Base-by-base conservation (phyloP, 1,140 invertebrate genomes). In the Danaus melanippus region DNA sequence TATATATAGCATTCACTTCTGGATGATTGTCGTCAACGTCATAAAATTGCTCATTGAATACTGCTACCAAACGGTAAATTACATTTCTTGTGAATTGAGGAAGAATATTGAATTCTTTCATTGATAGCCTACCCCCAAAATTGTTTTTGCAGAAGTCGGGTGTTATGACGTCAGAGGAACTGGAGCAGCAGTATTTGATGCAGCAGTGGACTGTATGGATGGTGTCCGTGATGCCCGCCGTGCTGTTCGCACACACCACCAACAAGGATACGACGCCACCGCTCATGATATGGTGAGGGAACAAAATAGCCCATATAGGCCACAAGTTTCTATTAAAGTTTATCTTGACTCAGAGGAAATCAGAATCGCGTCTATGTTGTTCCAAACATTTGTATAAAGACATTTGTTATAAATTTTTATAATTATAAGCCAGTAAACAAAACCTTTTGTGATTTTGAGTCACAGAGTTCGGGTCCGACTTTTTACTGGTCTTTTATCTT, bases 1-100 rank as follows among this genome's bases (percentile, higher is more conserved):
- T 46, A 74, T 84, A 51, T 84, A 84, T 66, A 83, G 78, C 52
- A 62, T 86, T 3, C 78, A 84, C 49, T 83, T 84, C 58, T 86
- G 83, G 83, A 47, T 56, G 10, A 57, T 79, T 12, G 50, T 81
- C 4, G 76, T 81, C 43, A 62, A 56, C 21, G 12, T 81, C 5
- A 17, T 79, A 11, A 84, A 82, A 58, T 44, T 74, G 10, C 39
- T 76, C 7, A 67, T 86, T 6, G 69, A 76, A 53, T 74, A 76
- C 60, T 76, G 60, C 48, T 82, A 76, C 49, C 56, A 71, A 46
- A 63, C 68, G 41, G 76, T 77, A 21, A 9, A 50, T n/a, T 21
- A n/a, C 9, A n/a, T 44, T 0, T 15, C n/a, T 58, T 32, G 6
- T 32, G 21, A 32, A 32, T 32, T 50, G 17, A 39, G 53, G 56